These are phyloP conservation scores for Dicerorhinus sumatrensis DNA, from an alignment of 2,113 vertebrate species.

Conservation along the genomic window DNA sequence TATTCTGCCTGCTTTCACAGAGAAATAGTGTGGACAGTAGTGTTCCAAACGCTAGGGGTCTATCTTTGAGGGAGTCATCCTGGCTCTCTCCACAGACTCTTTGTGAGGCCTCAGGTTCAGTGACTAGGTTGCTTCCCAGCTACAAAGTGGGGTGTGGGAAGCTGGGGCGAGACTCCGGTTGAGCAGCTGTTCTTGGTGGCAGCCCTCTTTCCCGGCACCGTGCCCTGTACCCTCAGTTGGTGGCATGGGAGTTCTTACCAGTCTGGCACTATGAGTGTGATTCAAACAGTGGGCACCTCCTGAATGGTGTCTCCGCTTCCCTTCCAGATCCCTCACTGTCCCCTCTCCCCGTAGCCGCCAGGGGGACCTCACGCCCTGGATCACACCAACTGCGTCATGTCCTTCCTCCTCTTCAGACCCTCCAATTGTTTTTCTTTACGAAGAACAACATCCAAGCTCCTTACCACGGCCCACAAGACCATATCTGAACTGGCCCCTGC, in stretches of 20 bases:
- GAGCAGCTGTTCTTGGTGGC: not conserved
- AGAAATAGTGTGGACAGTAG: not conserved
- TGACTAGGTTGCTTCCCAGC: not conserved
- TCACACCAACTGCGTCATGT: not conserved
- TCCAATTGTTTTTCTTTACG: not conserved
- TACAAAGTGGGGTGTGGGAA: not conserved
- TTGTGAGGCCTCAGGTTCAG: not conserved
- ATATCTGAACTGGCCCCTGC: not conserved
- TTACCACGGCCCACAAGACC: not conserved
- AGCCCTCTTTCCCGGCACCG: accelerated
- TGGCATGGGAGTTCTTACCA: not conserved
- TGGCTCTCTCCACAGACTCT: not conserved
- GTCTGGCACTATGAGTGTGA: not conserved
- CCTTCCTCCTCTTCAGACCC: not conserved
- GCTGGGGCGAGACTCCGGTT: not conserved
- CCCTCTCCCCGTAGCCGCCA: not conserved
- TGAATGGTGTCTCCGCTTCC: not conserved
- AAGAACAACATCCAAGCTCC: not conserved
- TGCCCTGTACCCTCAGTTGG: not conserved
- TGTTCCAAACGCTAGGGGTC: not conserved
- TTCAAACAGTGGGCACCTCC: not conserved
- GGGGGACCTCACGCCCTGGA: too few species aligned
- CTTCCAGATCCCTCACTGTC: not conserved
- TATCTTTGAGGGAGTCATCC: not conserved
- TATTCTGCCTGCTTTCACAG: not conserved